phyloP scores from a whole-genome alignment of 1,140 invertebrate genomes.

The Brachionus calyciflorus region DNA sequence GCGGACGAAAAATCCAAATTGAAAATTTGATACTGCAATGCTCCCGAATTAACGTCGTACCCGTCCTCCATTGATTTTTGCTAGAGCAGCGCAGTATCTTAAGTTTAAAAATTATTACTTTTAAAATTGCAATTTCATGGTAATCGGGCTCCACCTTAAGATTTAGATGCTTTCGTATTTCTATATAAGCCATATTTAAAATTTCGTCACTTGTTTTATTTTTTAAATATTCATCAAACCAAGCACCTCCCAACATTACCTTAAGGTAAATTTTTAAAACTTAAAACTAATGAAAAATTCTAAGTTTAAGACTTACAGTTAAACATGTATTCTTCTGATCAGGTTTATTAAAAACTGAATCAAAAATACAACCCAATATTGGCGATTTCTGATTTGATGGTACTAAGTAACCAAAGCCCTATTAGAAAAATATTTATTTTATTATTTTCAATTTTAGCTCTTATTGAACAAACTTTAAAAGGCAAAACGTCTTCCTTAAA shows the following conservation, averaged over 20 bases:
- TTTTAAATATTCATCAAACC: conserved; percentile 35
- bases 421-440: neutral
- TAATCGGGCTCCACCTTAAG: conserved; percentile 26
- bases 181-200: neutral
- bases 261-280: too few relatives aligned
- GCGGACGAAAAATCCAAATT: too few relatives aligned
- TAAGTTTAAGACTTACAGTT: neutral
- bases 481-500: conserved; percentile 24
- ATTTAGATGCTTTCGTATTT: conserved; percentile 26
- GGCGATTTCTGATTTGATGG: conserved; percentile 36
- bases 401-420: conserved; percentile 45
- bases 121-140: conserved; percentile 29
- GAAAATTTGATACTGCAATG: too few relatives aligned
- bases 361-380: conserved; percentile 40
- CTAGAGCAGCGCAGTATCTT: too few relatives aligned
- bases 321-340: conserved; percentile 24
- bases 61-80: too few relatives aligned
- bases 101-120: neutral
- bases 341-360: conserved; percentile 30
- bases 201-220: conserved; percentile 6
- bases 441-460: neutral
- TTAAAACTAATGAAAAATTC: neutral
- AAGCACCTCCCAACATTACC: conserved; percentile 45
- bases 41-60: too few relatives aligned
- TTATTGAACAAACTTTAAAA: conserved; percentile 8